Evolutionary conservation across 2,888 invertebrate genomes (phyloP).

Genomic region (Lithophane socia): DNA sequence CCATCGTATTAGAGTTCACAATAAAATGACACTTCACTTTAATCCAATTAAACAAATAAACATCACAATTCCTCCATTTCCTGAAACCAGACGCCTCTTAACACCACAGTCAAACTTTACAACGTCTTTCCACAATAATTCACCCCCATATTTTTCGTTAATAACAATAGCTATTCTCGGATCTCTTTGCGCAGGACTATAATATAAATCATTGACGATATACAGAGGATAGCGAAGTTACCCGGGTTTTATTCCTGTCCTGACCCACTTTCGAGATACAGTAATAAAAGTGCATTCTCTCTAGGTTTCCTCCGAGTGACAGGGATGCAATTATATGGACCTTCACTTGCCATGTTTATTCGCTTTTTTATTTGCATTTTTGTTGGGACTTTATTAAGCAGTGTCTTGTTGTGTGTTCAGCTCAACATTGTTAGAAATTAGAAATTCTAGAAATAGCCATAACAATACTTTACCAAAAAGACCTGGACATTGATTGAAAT

Average conservation of each 20-base stretch:
- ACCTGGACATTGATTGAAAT: neutral
- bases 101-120: slow-evolving; percentile 28
- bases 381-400: neutral
- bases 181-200: slow-evolving; percentile 63
- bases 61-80: neutral
- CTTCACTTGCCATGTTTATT: slow-evolving; percentile 42
- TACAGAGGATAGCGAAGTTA: slow-evolving; percentile 63
- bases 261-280: slow-evolving; percentile 69
- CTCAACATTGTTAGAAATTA: neutral
- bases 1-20: neutral
- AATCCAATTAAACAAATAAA: slow-evolving; percentile 16
- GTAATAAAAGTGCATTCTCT: slow-evolving; percentile 73
- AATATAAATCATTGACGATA: slow-evolving; percentile 74
- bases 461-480: neutral
- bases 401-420: neutral
- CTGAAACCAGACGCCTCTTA: slow-evolving; percentile 9
- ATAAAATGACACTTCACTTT: neutral
- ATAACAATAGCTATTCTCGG: slow-evolving; percentile 60
- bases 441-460: neutral
- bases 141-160: slow-evolving; percentile 36
- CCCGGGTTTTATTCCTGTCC: slow-evolving; percentile 68
- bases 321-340: slow-evolving; percentile 67
- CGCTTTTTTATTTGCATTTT: slow-evolving; percentile 21
- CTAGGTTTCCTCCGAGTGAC: slow-evolving; percentile 62
- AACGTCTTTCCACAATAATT: slow-evolving; percentile 14